Evolutionary conservation across 1,140 invertebrate species (phyloP), one percentile per base, ranked within the genome.

Genomic region (Zaprionus lachaisei): DNA sequence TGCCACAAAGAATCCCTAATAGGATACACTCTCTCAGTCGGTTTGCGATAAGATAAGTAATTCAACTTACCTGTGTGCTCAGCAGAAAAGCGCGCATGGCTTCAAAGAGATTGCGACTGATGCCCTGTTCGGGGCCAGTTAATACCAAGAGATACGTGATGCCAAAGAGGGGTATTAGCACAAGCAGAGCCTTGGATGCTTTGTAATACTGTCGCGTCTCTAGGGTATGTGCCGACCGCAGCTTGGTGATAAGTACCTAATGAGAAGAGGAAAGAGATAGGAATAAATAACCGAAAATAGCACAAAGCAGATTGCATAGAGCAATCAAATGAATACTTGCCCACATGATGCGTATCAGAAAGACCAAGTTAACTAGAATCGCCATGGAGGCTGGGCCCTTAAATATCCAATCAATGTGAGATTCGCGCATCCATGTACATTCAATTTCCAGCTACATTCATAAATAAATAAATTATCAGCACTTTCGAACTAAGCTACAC

Each of bases 291-390:
- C 11, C 9, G 11, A 47, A 26, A 5, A 5, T 15, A 47, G 4
- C 5, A 54, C 34, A 26, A n/a, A 14, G 22, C 49, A 7, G 9
- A 11, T 34, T 34, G 31, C 31, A 0, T 4, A 56, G 41, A 47
- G 41, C n/a, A 44, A 22, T 22, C 9, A 5, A 67, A 31, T 44
- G 14, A 55, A 28, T 61, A 95, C 96, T 95, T 80, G 97, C 97
- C 97, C 97, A 98, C 96, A 99, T 98, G 79, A 99, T 98, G 93
- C 96, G 96, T 79, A 96, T 94, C 26, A 99, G 95, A 93, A 99
- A 98, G 63, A 98, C 94, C 2, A 98, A 94, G 92, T 99, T 99
- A 31, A 97, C 93, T 60, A 96, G 94, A 4, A 97, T 93, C 15
- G 97, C 96, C 31, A 94, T 91, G 37, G 97, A 94, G 1, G 96